phyloP scores from a whole-genome alignment of 2,113 vertebrate species.

The Nyctereutes procyonoides region DNA sequence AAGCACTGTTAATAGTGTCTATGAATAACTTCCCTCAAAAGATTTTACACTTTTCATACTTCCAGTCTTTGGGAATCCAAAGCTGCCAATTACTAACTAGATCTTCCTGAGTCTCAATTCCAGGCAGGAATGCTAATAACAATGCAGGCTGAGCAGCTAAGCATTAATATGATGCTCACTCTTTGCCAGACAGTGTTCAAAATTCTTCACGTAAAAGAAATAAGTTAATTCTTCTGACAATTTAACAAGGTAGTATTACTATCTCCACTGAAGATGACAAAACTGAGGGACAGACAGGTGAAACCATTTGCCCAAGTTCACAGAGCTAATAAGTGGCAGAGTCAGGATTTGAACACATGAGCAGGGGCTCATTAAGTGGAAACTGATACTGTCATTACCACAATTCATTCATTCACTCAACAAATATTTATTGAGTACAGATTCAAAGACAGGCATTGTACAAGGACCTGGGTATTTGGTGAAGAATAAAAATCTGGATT shows the following conservation, averaged over 20 bases:
- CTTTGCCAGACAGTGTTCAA: not conserved
- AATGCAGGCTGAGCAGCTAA: not conserved
- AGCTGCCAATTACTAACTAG: not conserved
- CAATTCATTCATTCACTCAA: not conserved
- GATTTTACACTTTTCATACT: not conserved
- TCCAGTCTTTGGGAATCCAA: not conserved
- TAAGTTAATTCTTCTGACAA: not conserved
- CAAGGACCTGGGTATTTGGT: not conserved
- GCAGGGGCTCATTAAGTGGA: not conserved
- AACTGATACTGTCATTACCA: not conserved
- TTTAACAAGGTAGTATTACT: not conserved
- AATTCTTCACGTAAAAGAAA: not conserved
- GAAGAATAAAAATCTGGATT: not conserved
- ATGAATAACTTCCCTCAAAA: constrained; percentile 3
- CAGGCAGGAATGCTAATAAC: not conserved
- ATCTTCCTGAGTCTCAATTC: not conserved
- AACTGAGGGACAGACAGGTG: not conserved
- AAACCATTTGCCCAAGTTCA: not conserved
- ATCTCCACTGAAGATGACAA: not conserved
- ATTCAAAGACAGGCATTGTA: not conserved
- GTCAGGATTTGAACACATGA: not conserved
- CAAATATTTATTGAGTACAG: not conserved
- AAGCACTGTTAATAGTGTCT: not conserved
- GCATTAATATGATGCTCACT: not conserved
- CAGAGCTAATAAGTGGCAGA: not conserved